Evolutionary conservation across 2,113 vertebrate species (phyloP).

Genomic region (Erpornis zantholeuca): DNA sequence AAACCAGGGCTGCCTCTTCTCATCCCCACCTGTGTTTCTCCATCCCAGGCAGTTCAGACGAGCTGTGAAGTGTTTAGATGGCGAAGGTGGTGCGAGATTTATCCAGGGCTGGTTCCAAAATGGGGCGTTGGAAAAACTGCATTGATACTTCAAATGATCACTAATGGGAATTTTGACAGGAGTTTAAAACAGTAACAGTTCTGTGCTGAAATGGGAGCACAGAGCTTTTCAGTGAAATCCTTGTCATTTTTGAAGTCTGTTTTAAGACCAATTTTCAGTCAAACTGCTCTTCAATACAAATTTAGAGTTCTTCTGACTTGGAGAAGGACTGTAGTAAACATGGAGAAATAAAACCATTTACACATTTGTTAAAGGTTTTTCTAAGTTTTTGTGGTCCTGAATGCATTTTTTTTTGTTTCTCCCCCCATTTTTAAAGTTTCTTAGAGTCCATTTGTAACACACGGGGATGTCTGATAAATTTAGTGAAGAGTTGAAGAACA

Average conservation of each 20-base stretch:
- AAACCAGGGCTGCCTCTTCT: too few relatives aligned
- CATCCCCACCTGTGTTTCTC: background rate
- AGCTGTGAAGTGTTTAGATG: background rate
- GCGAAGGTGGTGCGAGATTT: background rate
- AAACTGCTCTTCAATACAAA: background rate
- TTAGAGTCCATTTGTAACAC: background rate
- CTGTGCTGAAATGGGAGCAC: conserved; percentile 14
- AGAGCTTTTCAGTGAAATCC: background rate
- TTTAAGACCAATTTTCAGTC: conserved; percentile 34
- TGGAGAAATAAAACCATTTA: background rate
- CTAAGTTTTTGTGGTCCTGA: background rate
- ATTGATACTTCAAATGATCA: background rate
- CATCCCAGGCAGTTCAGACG: background rate
- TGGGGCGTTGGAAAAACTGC: background rate
- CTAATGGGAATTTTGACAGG: conserved; percentile 54
- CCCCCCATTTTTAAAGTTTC: background rate
- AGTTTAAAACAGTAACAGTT: background rate
- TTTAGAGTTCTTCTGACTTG: background rate
- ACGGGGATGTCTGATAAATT: background rate
- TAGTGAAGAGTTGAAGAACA: background rate
- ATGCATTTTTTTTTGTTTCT: background rate
- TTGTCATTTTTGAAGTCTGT: conserved; percentile 17
- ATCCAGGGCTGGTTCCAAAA: background rate
- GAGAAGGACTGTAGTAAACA: background rate
- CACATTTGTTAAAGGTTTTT: background rate